Conservation (phyloP, 1,140 invertebrate genomes). For the Diorhabda carinulata region DNA sequence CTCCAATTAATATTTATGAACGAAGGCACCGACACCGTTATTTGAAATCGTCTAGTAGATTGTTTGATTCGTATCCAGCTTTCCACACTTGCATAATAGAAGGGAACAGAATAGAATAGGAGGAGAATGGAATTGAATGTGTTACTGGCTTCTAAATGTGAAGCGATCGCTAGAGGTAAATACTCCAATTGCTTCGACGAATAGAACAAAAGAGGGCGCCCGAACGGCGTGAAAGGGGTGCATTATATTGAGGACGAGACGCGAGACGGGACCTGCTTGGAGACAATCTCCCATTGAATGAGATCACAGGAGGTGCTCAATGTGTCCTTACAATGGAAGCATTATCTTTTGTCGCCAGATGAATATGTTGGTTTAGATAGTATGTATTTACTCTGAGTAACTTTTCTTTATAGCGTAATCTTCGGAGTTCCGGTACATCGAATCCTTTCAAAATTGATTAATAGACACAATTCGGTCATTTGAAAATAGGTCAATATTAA, state of each 20-base stretch:
- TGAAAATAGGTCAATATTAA: too few relatives aligned
- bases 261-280: slow-evolving; percentile 40
- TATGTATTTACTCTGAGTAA: slow-evolving; percentile 28
- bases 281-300: slow-evolving; percentile 47
- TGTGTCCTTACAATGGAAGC: slow-evolving; percentile 46
- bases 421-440: background rate
- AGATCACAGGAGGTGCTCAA: slow-evolving; percentile 47
- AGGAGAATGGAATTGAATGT: slow-evolving; percentile 1
- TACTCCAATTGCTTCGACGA: slow-evolving; percentile 27
- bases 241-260: slow-evolving; percentile 40
- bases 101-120: slow-evolving; percentile 4
- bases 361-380: slow-evolving; percentile 48
- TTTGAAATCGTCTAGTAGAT: background rate
- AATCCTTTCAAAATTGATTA: background rate
- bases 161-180: slow-evolving; percentile 26
- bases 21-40: background rate
- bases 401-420: slow-evolving; percentile 8
- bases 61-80: slow-evolving; percentile 12
- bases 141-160: slow-evolving; percentile 15
- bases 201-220: slow-evolving; percentile 45
- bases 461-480: too few relatives aligned
- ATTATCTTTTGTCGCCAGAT: slow-evolving; percentile 50
- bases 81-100: background rate
- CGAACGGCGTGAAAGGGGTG: slow-evolving; percentile 44
- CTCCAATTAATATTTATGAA: background rate